phyloP scores from a whole-genome alignment of 23 tunicate genomes.

The Aplidium turbinatum region DNA sequence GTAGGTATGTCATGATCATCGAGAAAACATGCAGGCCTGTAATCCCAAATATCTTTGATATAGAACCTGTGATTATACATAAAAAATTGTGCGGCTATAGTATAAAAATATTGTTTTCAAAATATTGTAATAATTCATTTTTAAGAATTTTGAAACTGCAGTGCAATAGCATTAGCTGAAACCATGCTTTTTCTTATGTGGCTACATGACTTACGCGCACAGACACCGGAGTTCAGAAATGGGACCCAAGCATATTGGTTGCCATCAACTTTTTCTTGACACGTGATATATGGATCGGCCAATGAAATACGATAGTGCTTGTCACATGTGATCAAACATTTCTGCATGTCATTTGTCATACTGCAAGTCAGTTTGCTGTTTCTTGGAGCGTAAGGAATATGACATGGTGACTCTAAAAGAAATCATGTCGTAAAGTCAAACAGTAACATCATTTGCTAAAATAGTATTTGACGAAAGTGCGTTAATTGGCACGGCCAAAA shows the following conservation, averaged over 20 bases:
- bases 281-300: constrained; percentile 56
- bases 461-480: too few relatives aligned
- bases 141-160: neutral
- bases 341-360: constrained; percentile 43
- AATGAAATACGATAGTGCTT: constrained; percentile 43
- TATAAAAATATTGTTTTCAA: too few relatives aligned
- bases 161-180: neutral
- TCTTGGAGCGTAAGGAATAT: constrained; percentile 51
- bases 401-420: constrained; percentile 45
- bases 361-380: constrained; percentile 64
- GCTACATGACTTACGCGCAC: constrained; percentile 61
- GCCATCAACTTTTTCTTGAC: constrained; percentile 28
- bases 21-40: too few relatives aligned
- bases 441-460: too few relatives aligned
- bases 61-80: too few relatives aligned
- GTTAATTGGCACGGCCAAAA: too few relatives aligned
- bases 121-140: too few relatives aligned
- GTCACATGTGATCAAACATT: constrained; percentile 53
- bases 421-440: too few relatives aligned
- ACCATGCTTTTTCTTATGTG: neutral
- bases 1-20: too few relatives aligned
- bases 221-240: constrained; percentile 44
- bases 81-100: too few relatives aligned
- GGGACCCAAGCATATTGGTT: constrained; percentile 52
- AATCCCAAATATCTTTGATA: too few relatives aligned